Conservation (phyloP, 53 echinoderm and acorn worm genomes). For the Holothuria leucospilota region DNA sequence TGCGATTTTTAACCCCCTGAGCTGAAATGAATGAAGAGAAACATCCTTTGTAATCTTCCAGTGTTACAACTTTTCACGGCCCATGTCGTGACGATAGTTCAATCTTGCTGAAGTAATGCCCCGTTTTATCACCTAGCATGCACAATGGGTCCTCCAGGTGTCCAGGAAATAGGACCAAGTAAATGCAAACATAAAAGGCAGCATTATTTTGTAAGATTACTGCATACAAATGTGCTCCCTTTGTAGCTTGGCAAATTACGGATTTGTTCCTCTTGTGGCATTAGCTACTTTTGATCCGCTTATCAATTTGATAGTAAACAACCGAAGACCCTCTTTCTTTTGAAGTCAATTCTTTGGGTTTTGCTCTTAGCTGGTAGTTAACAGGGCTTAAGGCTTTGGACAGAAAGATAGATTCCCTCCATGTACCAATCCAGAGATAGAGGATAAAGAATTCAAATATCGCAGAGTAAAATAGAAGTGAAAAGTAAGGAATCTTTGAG, state of each 20-base stretch:
- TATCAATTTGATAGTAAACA: slow-evolving; percentile 42
- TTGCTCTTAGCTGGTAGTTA: slow-evolving; percentile 40
- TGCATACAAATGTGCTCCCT: slow-evolving; percentile 37
- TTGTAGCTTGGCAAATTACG: slow-evolving; percentile 10
- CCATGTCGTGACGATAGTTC: background rate
- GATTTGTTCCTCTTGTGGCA: slow-evolving; percentile 23
- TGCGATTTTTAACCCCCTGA: background rate
- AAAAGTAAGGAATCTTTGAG: background rate
- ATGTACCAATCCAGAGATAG: background rate
- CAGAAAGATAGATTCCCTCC: background rate
- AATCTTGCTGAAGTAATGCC: slow-evolving; percentile 13
- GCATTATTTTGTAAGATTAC: slow-evolving; percentile 32
- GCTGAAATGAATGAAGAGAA: background rate
- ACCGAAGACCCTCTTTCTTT: background rate
- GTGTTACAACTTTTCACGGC: slow-evolving; percentile 14
- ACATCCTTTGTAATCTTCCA: slow-evolving; percentile 6
- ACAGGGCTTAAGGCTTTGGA: background rate
- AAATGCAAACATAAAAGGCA: slow-evolving; percentile 10
- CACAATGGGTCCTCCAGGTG: slow-evolving; percentile 26
- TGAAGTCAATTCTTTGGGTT: background rate
- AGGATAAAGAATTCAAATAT: background rate
- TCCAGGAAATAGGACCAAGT: background rate
- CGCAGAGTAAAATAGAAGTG: background rate
- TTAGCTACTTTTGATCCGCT: slow-evolving; percentile 40
- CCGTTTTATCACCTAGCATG: slow-evolving; percentile 28